Percentiles rank a stretch among this genome's conserved stretches.
These are phyloP conservation scores for Ennomos fuscantarius DNA, from an alignment of 2,888 invertebrate genomes.

Conservation along the genomic window DNA sequence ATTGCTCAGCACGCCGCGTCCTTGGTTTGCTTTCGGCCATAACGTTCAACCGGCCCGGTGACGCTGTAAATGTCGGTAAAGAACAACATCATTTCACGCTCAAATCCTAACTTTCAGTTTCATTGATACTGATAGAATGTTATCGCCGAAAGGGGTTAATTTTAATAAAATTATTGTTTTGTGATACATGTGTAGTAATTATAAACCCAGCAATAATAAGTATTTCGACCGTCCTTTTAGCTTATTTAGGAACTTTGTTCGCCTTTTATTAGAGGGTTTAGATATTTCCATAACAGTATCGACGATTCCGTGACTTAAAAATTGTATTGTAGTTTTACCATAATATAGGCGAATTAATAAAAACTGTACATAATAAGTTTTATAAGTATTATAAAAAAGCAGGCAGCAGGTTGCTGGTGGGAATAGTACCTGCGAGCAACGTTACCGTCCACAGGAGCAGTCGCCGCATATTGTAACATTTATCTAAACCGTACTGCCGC, in stretches of 20 bases:
- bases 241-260: slow-evolving; percentile 5
- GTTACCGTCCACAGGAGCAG: slow-evolving; percentile 25
- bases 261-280: not conserved
- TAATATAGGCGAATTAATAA: slow-evolving; percentile 14
- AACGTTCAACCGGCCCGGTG: not conserved
- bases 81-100: too few relatives aligned
- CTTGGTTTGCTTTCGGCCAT: not conserved
- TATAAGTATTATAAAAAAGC: slow-evolving; percentile 14
- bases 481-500: not conserved
- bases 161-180: slow-evolving; percentile 11
- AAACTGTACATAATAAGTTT: slow-evolving; percentile 31
- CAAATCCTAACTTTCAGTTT: too few relatives aligned
- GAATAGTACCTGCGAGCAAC: slow-evolving; percentile 16
- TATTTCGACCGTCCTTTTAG: slow-evolving; percentile 29
- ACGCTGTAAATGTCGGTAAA: too few relatives aligned
- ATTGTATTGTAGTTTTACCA: slow-evolving; percentile 14
- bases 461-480: slow-evolving; percentile 2
- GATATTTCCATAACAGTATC: slow-evolving; percentile 4
- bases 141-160: slow-evolving; percentile 10
- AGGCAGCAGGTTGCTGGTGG: slow-evolving; percentile 22
- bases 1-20: slow-evolving; percentile 31
- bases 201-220: slow-evolving; percentile 30
- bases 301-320: slow-evolving; percentile 9
- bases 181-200: slow-evolving; percentile 30
- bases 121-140: not conserved